Percentiles rank a stretch among this genome's conserved stretches.
phyloP scores from a whole-genome alignment of 2,113 vertebrate genomes.

The Callionymus lyra region DNA sequence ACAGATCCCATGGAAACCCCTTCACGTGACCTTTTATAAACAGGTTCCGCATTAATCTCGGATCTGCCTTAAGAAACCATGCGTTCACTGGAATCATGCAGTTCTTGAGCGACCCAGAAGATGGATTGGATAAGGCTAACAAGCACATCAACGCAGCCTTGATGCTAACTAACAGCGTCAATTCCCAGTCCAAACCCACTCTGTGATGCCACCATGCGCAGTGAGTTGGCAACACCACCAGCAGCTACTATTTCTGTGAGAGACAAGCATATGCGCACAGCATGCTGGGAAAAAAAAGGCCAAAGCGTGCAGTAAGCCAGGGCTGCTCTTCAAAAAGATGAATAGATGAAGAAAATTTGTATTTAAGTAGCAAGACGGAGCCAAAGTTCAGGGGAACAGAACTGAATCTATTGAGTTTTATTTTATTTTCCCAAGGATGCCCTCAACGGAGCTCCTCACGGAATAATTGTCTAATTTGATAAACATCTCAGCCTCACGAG shows the following conservation, averaged over 20 bases:
- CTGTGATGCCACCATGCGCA: constrained; percentile 57
- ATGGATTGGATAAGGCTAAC: constrained; percentile 49
- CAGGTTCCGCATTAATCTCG: constrained; percentile 16
- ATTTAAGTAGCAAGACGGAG: constrained; percentile 31
- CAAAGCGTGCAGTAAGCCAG: constrained; percentile 53
- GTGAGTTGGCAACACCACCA: constrained; percentile 55
- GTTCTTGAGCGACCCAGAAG: constrained; percentile 43
- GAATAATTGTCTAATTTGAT: no score
- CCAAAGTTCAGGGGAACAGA: constrained; percentile 46
- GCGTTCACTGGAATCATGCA: constrained; percentile 59
- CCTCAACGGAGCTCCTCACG: no score
- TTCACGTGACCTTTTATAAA: constrained; percentile 26
- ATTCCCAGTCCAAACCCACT: constrained; percentile 35
- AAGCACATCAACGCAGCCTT: constrained; percentile 56
- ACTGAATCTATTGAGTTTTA: neutral
- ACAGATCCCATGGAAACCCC: constrained; percentile 28
- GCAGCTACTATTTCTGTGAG: constrained; percentile 42
- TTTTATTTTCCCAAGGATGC: no score
- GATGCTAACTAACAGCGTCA: constrained; percentile 31
- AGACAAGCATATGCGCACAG: constrained; percentile 57
- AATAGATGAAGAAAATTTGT: constrained; percentile 30
- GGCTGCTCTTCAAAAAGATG: constrained; percentile 29
- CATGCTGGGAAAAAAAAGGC: constrained; percentile 64
- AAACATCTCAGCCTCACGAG: constrained; percentile 29
- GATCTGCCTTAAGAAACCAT: constrained; percentile 42